Percentiles rank a stretch among this genome's conserved stretches.
Conservation (phyloP, 2,113 vertebrate species). For the Anarrhichthys ocellatus region DNA sequence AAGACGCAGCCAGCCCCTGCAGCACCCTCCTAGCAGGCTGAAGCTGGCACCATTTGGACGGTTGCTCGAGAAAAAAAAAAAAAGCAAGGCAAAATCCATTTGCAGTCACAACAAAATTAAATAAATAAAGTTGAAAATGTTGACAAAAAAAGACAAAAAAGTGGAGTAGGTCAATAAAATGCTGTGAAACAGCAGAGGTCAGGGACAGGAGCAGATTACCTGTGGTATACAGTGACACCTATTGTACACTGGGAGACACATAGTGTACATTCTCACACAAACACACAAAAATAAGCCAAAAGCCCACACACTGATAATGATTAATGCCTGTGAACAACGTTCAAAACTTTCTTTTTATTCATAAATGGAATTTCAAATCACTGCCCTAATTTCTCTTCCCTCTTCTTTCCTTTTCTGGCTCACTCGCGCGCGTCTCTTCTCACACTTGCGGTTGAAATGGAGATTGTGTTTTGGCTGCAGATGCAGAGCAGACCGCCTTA, state of each 20-base stretch:
- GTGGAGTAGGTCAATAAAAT: conserved; percentile 27
- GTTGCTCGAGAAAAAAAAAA: not conserved
- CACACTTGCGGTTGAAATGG: conserved; percentile 51
- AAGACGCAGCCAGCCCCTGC: not conserved
- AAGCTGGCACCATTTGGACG: conserved; percentile 8
- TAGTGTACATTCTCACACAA: not conserved
- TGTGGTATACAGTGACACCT: conserved; percentile 38
- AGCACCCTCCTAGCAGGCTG: not conserved
- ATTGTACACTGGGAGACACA: conserved; percentile 12
- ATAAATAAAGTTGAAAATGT: conserved; percentile 32
- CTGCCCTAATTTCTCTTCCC: conserved; percentile 59
- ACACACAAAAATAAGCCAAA: conserved; percentile 36
- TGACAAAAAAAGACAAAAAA: conserved; percentile 49
- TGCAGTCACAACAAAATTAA: conserved; percentile 14
- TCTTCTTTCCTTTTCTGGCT: conserved; percentile 37
- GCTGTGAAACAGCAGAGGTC: conserved; percentile 42
- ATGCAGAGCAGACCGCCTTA: conserved; percentile 54
- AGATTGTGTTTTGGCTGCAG: conserved; percentile 61
- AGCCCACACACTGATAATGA: conserved; percentile 52
- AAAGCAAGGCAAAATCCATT: conserved; percentile 20
- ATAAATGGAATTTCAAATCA: conserved; percentile 69
- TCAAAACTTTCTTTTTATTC: conserved; percentile 69
- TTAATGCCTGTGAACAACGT: conserved; percentile 57
- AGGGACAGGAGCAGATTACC: conserved; percentile 15
- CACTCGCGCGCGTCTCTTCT: conserved; percentile 17